Evolutionary conservation across 2,888 invertebrate genomes (phyloP).

Genomic region (Diachrysia chrysitis): DNA sequence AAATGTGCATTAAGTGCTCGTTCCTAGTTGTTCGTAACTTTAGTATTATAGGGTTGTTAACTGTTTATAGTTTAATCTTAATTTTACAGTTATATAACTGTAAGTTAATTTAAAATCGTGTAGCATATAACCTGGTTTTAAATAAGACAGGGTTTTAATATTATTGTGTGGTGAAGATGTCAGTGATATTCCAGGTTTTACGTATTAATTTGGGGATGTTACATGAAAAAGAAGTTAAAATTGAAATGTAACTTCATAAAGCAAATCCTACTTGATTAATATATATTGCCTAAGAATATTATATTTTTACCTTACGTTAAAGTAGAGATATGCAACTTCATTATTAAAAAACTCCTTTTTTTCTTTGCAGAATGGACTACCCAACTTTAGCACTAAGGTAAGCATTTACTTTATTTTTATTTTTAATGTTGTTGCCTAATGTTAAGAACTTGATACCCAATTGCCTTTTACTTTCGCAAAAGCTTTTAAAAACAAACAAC

Average conservation of each 20-base stretch:
- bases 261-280: too few relatives aligned
- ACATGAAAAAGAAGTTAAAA: too few relatives aligned
- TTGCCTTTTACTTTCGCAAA: not conserved
- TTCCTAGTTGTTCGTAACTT: conserved; percentile 17
- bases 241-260: too few relatives aligned
- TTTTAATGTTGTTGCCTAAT: not conserved
- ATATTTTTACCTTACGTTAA: too few relatives aligned
- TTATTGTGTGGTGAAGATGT: too few relatives aligned
- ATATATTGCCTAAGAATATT: too few relatives aligned
- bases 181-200: too few relatives aligned
- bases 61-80: not conserved
- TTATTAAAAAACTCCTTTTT: not conserved
- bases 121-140: not conserved
- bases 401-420: not conserved
- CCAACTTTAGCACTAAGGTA: not conserved
- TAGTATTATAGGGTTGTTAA: conserved; percentile 17
- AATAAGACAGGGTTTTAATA: too few relatives aligned
- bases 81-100: not conserved
- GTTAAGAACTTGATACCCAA: not conserved
- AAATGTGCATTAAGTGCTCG: conserved; percentile 24
- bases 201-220: too few relatives aligned
- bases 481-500: not conserved
- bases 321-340: not conserved
- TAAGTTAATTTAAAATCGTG: not conserved
- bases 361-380: not conserved